Percentiles rank a stretch among this genome's conserved stretches.
Conservation (phyloP, 2,888 invertebrate species). For the Keiferia lycopersicella region DNA sequence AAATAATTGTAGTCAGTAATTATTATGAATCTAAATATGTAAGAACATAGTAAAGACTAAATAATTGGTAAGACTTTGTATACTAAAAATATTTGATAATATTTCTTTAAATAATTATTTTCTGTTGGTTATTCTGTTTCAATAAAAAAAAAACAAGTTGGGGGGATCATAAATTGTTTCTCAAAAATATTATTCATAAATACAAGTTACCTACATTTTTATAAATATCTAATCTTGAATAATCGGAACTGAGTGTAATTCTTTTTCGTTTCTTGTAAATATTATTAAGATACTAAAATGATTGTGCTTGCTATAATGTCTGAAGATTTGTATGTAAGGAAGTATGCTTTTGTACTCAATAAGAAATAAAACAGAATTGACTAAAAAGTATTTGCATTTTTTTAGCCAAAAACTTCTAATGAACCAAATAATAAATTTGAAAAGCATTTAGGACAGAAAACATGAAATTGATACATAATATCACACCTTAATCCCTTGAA, state of each 20-base stretch:
- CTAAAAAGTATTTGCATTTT: not conserved
- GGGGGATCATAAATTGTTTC: too few relatives aligned
- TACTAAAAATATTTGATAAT: too few relatives aligned
- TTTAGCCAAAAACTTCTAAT: not conserved
- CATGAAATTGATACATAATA: too few relatives aligned
- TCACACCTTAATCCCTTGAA: too few relatives aligned
- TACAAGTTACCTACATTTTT: too few relatives aligned
- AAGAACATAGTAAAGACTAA: not conserved
- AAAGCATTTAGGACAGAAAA: too few relatives aligned
- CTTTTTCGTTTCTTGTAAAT: slow-evolving; percentile 13
- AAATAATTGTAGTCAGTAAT: not conserved
- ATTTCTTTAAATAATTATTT: too few relatives aligned
- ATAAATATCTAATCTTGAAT: too few relatives aligned
- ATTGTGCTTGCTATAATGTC: slow-evolving; percentile 15
- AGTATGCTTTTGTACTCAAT: slow-evolving; percentile 42
- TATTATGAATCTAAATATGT: not conserved
- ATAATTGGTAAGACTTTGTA: too few relatives aligned
- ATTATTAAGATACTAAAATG: slow-evolving; percentile 11
- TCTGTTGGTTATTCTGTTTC: too few relatives aligned
- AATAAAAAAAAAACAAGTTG: too few relatives aligned
- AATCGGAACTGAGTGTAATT: not conserved
- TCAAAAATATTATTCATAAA: too few relatives aligned
- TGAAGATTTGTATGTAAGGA: slow-evolving; percentile 34
- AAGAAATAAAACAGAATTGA: slow-evolving; percentile 36
- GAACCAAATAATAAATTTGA: not conserved